These are phyloP conservation scores for Noctua pronuba DNA, from an alignment of 2,888 invertebrate species.

Conservation along the genomic window DNA sequence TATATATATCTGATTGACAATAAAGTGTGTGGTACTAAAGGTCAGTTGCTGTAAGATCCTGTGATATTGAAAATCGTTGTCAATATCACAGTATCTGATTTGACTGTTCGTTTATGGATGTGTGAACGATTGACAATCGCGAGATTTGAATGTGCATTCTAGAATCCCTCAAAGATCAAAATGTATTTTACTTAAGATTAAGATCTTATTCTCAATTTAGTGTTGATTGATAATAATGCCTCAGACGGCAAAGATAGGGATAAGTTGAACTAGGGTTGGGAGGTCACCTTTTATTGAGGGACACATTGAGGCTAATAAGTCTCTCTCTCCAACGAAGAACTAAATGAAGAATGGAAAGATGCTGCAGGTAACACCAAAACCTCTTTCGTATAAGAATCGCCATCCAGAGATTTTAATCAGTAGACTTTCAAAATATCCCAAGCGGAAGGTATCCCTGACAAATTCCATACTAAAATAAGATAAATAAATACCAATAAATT, in stretches of 20 bases:
- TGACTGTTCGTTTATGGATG: slow-evolving; percentile 30
- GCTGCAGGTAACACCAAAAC: neutral
- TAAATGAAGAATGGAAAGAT: neutral
- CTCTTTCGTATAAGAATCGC: too few species aligned
- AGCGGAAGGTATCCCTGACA: neutral
- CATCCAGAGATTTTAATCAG: neutral
- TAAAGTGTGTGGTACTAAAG: slow-evolving; percentile 45
- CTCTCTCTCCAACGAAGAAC: neutral
- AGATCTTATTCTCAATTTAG: slow-evolving; percentile 21
- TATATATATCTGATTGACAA: slow-evolving; percentile 50
- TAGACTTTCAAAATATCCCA: neutral
- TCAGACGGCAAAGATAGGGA: neutral
- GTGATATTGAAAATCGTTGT: slow-evolving; percentile 24
- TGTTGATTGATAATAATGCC: slow-evolving; percentile 4
- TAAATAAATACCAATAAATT: slow-evolving; percentile 18
- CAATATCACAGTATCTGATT: slow-evolving; percentile 6
- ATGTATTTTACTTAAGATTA: slow-evolving; percentile 21
- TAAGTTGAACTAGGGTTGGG: neutral
- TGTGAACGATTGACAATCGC: slow-evolving; percentile 21
- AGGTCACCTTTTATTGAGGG: neutral
- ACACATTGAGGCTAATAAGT: neutral
- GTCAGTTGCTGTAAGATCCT: slow-evolving; percentile 43
- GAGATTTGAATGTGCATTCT: slow-evolving; percentile 32
- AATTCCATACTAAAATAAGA: slow-evolving; percentile 9
- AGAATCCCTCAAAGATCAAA: slow-evolving; percentile 28